phyloP scores from a whole-genome alignment of 1,140 invertebrate species.

The Pseudomyrmex dendroicus region DNA sequence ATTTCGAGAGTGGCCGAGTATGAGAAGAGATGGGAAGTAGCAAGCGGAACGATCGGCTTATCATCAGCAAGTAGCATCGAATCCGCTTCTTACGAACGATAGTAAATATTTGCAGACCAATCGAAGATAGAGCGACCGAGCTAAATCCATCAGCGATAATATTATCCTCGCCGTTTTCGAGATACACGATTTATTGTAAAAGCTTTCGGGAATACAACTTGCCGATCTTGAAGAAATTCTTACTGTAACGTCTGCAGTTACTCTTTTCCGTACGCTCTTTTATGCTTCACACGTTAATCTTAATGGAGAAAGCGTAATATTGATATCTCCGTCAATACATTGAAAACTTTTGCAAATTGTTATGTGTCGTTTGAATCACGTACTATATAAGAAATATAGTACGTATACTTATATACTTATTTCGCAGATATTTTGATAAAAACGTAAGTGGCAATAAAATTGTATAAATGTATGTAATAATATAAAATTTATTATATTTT shows the following conservation, averaged over 20 bases:
- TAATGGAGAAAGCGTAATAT: background rate
- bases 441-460: too few relatives aligned
- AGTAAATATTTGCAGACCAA: conserved; percentile 58
- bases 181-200: conserved; percentile 50
- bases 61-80: conserved; percentile 41
- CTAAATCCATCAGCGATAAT: conserved; percentile 54
- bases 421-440: background rate
- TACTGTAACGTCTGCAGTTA: conserved; percentile 18
- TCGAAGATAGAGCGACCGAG: conserved; percentile 44
- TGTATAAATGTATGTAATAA: too few relatives aligned
- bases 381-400: background rate
- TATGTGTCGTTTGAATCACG: background rate
- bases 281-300: conserved; percentile 1
- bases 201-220: conserved; percentile 29
- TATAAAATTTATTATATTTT: background rate
- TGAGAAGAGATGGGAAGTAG: background rate
- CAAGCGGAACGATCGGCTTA: conserved; percentile 35
- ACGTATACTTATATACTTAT: too few relatives aligned
- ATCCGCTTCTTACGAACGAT: conserved; percentile 47
- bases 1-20: background rate
- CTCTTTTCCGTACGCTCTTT: background rate
- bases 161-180: conserved; percentile 37
- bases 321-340: background rate
- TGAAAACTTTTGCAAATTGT: background rate
- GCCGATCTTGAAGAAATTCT: conserved; percentile 18